These are phyloP conservation scores for Syrmaticus mikado DNA, from an alignment of 2,113 vertebrate genomes.

Conservation along the genomic window DNA sequence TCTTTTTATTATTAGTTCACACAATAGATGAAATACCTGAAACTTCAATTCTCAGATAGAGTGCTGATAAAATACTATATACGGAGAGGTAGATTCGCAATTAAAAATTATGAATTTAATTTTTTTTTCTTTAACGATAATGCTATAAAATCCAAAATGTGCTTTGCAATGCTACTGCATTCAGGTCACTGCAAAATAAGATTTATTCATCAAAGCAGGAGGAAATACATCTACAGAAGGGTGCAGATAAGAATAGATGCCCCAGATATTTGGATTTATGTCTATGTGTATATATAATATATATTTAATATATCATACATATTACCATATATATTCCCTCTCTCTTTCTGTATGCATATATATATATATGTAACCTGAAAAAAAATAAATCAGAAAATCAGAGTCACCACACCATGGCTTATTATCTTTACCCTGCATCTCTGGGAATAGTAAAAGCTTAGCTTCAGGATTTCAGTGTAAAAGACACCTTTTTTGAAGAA, in stretches of 20 bases:
- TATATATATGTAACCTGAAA: not conserved
- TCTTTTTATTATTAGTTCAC: not conserved
- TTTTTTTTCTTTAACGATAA: not conserved
- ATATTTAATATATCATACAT: not conserved
- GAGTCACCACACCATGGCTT: not conserved
- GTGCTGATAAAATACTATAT: not conserved
- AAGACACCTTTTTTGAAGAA: not conserved
- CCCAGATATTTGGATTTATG: fast-evolving
- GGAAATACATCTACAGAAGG: not conserved
- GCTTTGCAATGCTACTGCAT: not conserved
- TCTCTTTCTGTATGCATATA: not conserved
- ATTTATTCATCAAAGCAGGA: not conserved
- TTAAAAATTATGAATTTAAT: not conserved
- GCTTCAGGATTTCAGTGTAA: not conserved
- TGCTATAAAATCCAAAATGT: not conserved
- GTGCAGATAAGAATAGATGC: not conserved
- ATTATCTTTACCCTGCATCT: not conserved
- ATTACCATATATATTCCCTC: not conserved
- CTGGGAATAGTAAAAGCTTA: not conserved
- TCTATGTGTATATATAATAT: not conserved
- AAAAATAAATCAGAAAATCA: not conserved
- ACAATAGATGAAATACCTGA: not conserved
- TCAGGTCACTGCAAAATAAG: not conserved
- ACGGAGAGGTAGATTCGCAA: not conserved
- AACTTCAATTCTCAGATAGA: not conserved